Evolutionary conservation across 2,888 invertebrate species (phyloP).

Genomic region (Cheilosia impressa): DNA sequence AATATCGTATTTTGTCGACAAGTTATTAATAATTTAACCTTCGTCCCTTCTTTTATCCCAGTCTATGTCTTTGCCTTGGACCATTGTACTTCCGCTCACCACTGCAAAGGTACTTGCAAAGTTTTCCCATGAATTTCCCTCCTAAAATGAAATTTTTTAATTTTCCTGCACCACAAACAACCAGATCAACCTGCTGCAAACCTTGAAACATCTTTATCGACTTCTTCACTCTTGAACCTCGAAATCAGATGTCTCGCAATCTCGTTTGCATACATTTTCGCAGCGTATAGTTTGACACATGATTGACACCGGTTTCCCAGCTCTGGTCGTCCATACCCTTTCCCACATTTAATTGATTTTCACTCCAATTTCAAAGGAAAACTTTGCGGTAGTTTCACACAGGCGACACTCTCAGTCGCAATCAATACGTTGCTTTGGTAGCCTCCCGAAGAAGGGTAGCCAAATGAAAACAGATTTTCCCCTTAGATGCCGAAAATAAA

Average conservation of each 20-base stretch:
- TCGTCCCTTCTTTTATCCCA: too few relatives aligned
- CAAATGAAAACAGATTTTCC: neutral
- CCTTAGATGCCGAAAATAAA: neutral
- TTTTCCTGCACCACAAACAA: neutral
- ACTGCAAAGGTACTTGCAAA: too few relatives aligned
- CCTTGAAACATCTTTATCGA: neutral
- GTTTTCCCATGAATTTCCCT: too few relatives aligned
- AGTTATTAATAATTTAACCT: too few relatives aligned
- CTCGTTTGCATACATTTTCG: neutral
- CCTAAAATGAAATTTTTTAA: neutral
- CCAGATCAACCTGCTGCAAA: neutral
- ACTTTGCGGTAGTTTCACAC: neutral
- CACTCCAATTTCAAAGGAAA: neutral
- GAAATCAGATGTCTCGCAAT: neutral
- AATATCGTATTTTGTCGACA: too few relatives aligned
- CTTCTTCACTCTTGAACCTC: neutral
- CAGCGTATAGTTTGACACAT: neutral
- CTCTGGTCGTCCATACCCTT: neutral
- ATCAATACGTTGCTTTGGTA: neutral
- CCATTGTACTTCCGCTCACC: too few relatives aligned
- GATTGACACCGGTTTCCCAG: neutral
- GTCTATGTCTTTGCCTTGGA: too few relatives aligned
- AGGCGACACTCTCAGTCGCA: neutral
- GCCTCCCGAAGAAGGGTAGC: neutral
- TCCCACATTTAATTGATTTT: neutral